These are phyloP conservation scores for Xenopus laevis DNA, from an alignment of 2,113 vertebrate genomes.

Conservation along the genomic window DNA sequence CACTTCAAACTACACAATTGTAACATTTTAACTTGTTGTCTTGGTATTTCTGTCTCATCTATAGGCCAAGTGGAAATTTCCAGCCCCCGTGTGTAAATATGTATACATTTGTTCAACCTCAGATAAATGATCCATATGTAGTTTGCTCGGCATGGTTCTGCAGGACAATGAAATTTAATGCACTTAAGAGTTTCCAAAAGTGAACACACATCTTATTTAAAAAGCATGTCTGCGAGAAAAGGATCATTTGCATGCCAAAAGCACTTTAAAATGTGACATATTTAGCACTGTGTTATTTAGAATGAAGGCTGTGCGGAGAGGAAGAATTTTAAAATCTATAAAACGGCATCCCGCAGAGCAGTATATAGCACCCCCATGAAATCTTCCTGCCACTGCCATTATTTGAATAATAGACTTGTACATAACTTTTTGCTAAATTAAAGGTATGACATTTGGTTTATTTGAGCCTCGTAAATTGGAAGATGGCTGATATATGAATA, in stretches of 20 bases:
- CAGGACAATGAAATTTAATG: constrained; percentile 79
- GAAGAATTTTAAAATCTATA: constrained; percentile 89
- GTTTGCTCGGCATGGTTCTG: constrained; percentile 77
- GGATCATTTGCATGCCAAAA: constrained; percentile 87
- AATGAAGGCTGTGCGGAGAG: constrained; percentile 84
- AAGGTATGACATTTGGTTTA: constrained; percentile 82
- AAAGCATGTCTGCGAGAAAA: constrained; percentile 79
- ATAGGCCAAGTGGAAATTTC: background rate
- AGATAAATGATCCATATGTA: constrained; percentile 78
- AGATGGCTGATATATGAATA: constrained; percentile 67
- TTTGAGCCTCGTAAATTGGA: constrained; percentile 70
- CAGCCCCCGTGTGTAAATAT: background rate
- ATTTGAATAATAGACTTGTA: constrained; percentile 97
- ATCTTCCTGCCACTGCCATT: constrained; percentile 83
- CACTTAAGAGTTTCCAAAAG: constrained; percentile 78
- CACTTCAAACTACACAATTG: background rate
- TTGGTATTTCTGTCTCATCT: background rate
- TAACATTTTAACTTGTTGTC: background rate
- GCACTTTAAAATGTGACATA: constrained; percentile 89
- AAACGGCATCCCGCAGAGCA: constrained; percentile 92
- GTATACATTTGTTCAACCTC: constrained; percentile 49
- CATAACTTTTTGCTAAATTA: constrained; percentile 85
- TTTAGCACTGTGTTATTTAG: constrained; percentile 94
- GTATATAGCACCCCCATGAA: constrained; percentile 88
- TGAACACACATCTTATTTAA: constrained; percentile 72